A percentile compares a stretch with the other conserved stretches of the same genome.
Evolutionary conservation across 2,797 vertebrate genomes (phyloP).

Genomic region (Fistularia tabacaria): DNA sequence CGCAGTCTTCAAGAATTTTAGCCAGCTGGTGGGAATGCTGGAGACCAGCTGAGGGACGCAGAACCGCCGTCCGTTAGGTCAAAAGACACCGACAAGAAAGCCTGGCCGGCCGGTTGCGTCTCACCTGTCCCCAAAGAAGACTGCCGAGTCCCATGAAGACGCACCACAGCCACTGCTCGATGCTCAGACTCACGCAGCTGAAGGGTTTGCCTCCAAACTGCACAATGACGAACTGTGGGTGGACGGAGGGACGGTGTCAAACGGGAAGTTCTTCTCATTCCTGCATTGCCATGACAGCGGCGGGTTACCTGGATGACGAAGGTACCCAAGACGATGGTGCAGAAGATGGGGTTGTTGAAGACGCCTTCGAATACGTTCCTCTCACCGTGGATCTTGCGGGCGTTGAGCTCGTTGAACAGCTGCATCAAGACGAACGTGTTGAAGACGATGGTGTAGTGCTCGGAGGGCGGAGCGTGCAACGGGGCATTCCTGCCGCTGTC

Average conservation of each 20-base stretch:
- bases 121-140: constrained; percentile 96
- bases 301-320: constrained; percentile 85
- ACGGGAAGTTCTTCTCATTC: background rate
- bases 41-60: constrained; percentile 81
- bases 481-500: constrained; percentile 90
- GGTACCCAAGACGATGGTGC: constrained; percentile 88
- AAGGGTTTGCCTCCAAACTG: constrained; percentile 96
- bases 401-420: constrained; percentile 96
- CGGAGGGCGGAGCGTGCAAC: constrained; percentile 88
- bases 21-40: constrained; percentile 87
- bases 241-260: background rate
- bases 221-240: constrained; percentile 86
- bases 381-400: constrained; percentile 95
- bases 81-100: background rate
- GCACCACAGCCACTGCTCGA: constrained; percentile 97
- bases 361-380: constrained; percentile 94
- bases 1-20: constrained; percentile 94
- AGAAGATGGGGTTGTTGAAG: constrained; percentile 93
- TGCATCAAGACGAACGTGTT: constrained; percentile 99
- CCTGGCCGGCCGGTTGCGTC: background rate
- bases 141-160: constrained; percentile 90
- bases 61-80: background rate
- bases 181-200: constrained; percentile 84
- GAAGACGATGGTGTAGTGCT: constrained; percentile 97
- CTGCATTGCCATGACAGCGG: background rate